Conservation (phyloP, 2,797 vertebrate genomes). For the Neosilurus hyrtlii region DNA sequence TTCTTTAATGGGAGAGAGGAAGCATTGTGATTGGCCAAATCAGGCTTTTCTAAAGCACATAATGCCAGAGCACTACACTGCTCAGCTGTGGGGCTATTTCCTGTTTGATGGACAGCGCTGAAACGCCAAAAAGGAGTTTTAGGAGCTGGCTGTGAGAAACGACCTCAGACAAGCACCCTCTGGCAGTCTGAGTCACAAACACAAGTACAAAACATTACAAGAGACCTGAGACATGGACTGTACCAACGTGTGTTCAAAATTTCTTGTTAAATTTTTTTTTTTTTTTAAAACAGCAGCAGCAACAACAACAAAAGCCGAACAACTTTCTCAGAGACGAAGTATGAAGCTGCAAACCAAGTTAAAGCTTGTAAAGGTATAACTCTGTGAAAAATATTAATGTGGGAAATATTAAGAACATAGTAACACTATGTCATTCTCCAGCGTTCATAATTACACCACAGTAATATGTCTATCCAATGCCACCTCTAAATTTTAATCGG, state of each 20-base stretch:
- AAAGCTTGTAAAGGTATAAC: neutral
- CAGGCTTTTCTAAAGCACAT: conserved; percentile 54
- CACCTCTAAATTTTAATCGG: neutral
- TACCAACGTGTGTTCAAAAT: neutral
- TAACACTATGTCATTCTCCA: neutral
- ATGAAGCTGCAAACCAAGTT: neutral
- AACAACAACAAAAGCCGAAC: no score
- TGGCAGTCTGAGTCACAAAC: conserved; percentile 7
- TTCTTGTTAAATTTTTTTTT: neutral
- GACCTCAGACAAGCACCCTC: conserved; percentile 12
- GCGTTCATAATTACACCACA: neutral
- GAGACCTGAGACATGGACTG: neutral
- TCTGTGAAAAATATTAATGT: neutral
- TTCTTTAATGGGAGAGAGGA: conserved; percentile 51
- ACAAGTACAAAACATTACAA: neutral
- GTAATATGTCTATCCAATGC: neutral
- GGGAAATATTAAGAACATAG: neutral
- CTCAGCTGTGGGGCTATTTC: conserved; percentile 54
- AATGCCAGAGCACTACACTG: conserved; percentile 49
- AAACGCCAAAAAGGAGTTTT: conserved; percentile 27
- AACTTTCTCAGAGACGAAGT: neutral
- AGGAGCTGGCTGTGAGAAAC: conserved; percentile 20
- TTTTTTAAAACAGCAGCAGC: neutral
- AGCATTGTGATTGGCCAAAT: conserved; percentile 56
- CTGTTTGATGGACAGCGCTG: conserved; percentile 40